A percentile compares a stretch with the other conserved stretches of the same genome.
Conservation (phyloP, 2,888 invertebrate genomes). For the Petrolisthes manimaculis region DNA sequence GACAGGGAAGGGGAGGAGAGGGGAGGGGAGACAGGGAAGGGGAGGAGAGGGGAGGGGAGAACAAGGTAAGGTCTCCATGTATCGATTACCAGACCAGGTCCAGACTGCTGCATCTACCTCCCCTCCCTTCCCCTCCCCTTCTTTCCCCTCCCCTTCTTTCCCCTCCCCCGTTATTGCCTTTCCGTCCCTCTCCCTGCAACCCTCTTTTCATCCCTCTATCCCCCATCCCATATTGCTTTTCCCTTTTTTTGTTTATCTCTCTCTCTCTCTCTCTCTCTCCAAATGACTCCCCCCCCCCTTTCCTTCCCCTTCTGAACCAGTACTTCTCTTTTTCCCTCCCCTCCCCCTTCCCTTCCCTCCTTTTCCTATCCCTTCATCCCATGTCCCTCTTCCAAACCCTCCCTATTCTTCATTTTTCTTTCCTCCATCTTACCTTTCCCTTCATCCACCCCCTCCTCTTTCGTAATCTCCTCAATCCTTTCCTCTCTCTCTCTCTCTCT, state of each 20-base stretch:
- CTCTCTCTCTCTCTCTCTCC: background rate
- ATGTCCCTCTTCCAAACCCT: background rate
- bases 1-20: too few relatives aligned
- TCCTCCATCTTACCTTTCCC: background rate
- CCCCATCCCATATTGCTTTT: background rate
- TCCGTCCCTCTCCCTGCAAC: too few relatives aligned
- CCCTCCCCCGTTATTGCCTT: background rate
- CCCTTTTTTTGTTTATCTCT: too few relatives aligned
- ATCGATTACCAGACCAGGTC: too few relatives aligned
- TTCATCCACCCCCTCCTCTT: background rate
- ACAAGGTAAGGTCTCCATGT: too few relatives aligned
- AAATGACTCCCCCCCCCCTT: background rate
- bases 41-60: too few relatives aligned
- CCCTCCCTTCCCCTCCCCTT: background rate
- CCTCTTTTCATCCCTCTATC: background rate
- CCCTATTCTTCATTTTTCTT: background rate
- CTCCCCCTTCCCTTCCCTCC: background rate
- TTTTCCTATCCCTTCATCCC: background rate
- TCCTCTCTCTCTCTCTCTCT: background rate
- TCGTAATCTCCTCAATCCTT: background rate
- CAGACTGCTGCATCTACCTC: too few relatives aligned
- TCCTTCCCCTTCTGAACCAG: background rate
- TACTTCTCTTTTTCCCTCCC: background rate
- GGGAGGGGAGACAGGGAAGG: too few relatives aligned
- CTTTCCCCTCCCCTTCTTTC: constrained; percentile 4